Percentiles rank a stretch among this genome's conserved stretches.
Evolutionary conservation across 2,113 vertebrate genomes (phyloP).

Genomic region (Nothocercus julius): DNA sequence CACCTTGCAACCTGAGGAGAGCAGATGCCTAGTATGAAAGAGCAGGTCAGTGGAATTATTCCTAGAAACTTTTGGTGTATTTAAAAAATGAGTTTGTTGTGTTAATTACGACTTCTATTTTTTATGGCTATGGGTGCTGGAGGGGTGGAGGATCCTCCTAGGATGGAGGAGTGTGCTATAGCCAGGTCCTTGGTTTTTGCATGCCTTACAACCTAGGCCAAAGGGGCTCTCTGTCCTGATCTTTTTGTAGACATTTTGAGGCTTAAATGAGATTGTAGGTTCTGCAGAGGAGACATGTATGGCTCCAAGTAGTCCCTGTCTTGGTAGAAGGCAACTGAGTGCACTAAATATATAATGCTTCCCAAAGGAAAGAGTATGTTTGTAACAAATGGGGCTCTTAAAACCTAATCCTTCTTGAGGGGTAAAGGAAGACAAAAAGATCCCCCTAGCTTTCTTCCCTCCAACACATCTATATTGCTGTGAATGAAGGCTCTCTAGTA

Average conservation of each 20-base stretch:
- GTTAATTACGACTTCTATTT: not conserved
- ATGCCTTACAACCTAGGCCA: not conserved
- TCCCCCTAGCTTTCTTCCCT: not conserved
- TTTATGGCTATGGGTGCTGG: not conserved
- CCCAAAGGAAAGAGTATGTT: not conserved
- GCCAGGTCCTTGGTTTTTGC: not conserved
- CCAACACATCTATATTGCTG: not conserved
- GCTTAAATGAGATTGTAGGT: not conserved
- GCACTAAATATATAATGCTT: not conserved
- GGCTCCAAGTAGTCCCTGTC: not conserved
- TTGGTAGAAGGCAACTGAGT: not conserved
- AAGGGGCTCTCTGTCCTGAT: not conserved
- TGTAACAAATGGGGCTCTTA: not conserved
- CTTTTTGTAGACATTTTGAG: not conserved
- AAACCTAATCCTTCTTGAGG: not conserved
- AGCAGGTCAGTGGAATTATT: slow-evolving; percentile 33
- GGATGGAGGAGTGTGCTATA: not conserved
- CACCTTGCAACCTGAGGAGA: not conserved
- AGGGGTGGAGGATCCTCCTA: not conserved
- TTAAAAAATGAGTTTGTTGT: slow-evolving; percentile 39
- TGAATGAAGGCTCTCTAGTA: not conserved
- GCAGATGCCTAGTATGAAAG: slow-evolving; percentile 53
- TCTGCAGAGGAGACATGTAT: not conserved
- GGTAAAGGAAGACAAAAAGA: slow-evolving; percentile 1
- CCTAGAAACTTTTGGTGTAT: slow-evolving; percentile 38